Evolutionary conservation across 1,140 invertebrate species (phyloP).

Genomic region (Cylas formicarius): DNA sequence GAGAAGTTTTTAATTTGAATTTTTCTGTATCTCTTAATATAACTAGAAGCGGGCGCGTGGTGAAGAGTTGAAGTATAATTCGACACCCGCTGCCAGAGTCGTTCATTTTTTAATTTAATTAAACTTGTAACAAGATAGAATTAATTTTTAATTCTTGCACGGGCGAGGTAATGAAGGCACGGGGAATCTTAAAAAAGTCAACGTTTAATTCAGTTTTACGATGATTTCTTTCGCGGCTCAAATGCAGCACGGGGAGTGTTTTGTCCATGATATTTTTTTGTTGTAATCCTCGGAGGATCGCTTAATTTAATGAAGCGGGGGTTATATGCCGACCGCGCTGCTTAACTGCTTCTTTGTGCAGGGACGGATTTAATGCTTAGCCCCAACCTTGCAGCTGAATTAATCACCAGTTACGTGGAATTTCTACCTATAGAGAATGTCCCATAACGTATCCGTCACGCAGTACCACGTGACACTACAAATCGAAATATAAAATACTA

Average conservation of each 20-base stretch:
- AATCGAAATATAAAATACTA: no score
- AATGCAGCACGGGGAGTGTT: slow-evolving; percentile 29
- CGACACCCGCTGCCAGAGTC: slow-evolving; percentile 30
- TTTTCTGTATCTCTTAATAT: slow-evolving; percentile 10
- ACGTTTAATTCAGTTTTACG: slow-evolving; percentile 30
- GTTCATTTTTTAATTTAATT: slow-evolving; percentile 39
- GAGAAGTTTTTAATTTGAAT: slow-evolving; percentile 13
- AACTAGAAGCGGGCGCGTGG: slow-evolving; percentile 8
- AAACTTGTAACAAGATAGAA: slow-evolving; percentile 38
- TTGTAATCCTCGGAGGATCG: slow-evolving; percentile 33
- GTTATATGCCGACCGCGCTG: slow-evolving; percentile 23
- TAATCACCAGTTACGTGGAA: no score
- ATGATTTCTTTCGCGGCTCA: slow-evolving; percentile 30
- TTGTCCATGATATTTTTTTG: slow-evolving; percentile 38
- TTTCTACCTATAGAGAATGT: no score
- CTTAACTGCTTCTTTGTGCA: no score
- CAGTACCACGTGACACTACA: no score
- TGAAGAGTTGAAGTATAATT: slow-evolving; percentile 28
- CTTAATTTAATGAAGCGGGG: slow-evolving; percentile 36
- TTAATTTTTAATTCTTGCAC: slow-evolving; percentile 38
- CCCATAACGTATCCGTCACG: no score
- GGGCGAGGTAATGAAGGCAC: slow-evolving; percentile 32
- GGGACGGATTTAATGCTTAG: no score
- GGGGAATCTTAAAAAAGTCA: slow-evolving; percentile 32
- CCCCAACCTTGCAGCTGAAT: no score